A percentile compares a stretch with the other conserved stretches of the same genome.
Conservation (phyloP, 2,797 vertebrate species). For the Furcifer pardalis region DNA sequence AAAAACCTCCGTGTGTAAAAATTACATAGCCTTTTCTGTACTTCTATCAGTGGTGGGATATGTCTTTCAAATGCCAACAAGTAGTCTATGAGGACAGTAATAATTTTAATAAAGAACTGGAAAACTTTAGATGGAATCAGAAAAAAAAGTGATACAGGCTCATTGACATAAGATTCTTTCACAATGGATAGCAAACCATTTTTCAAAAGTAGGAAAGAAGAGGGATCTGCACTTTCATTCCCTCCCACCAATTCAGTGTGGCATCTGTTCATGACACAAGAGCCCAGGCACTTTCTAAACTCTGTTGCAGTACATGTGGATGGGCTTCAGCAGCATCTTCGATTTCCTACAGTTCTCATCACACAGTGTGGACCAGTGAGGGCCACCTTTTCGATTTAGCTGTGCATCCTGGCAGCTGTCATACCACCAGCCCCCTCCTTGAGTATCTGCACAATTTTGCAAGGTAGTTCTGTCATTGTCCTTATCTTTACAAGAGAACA, state of each 20-base stretch:
- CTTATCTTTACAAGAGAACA: constrained; percentile 16
- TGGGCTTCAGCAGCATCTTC: constrained; percentile 37
- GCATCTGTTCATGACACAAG: neutral
- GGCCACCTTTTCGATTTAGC: constrained; percentile 24
- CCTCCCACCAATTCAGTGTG: neutral
- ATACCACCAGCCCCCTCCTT: constrained; percentile 40
- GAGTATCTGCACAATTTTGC: constrained; percentile 32
- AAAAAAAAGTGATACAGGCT: neutral
- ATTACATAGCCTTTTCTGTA: neutral
- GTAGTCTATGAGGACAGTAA: neutral
- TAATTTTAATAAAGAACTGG: constrained; percentile 21
- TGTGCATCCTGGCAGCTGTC: constrained; percentile 43
- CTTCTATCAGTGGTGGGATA: neutral
- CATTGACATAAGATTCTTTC: neutral
- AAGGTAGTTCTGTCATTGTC: constrained; percentile 30
- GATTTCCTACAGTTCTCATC: constrained; percentile 23
- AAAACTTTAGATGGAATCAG: neutral
- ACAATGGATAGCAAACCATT: neutral
- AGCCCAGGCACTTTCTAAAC: constrained; percentile 18
- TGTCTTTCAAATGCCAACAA: neutral
- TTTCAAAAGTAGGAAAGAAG: neutral
- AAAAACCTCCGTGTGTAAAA: neutral
- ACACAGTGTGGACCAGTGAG: constrained; percentile 48
- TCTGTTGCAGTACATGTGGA: constrained; percentile 52
- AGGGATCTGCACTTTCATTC: neutral